phyloP scores from a whole-genome alignment of 2,797 vertebrate genomes.

The Eulemur rubriventer region DNA sequence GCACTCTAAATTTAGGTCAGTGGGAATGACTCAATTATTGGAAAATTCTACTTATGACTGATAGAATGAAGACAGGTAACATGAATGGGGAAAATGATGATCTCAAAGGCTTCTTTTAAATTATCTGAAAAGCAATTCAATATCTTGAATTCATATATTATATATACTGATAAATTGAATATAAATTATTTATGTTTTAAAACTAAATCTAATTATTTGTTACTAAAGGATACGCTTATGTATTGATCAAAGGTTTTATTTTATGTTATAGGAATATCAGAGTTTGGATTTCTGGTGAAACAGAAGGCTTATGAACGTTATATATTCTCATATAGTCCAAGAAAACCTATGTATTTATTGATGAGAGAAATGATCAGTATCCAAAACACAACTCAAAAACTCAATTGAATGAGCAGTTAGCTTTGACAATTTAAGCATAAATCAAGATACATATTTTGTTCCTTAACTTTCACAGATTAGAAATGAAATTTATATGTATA shows the following conservation, averaged over 20 bases:
- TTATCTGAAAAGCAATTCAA: background rate
- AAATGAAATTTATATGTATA: slow-evolving; percentile 13
- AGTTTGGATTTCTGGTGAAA: background rate
- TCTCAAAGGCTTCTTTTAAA: background rate
- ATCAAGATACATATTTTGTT: background rate
- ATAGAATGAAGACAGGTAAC: background rate
- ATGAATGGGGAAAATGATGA: background rate
- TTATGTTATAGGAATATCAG: background rate
- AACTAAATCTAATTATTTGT: background rate
- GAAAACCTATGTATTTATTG: background rate
- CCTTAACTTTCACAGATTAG: background rate
- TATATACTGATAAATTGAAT: background rate
- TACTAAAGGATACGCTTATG: background rate
- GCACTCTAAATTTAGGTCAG: slow-evolving; percentile 55
- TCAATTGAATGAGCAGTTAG: background rate
- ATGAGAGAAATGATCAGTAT: background rate
- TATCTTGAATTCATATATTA: background rate
- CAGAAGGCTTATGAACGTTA: background rate
- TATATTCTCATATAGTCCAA: background rate
- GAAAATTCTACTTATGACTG: slow-evolving; percentile 47
- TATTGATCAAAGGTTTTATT: background rate
- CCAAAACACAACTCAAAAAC: background rate
- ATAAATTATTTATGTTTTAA: slow-evolving; percentile 10
- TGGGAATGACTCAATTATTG: slow-evolving; percentile 55
- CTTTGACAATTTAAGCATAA: slow-evolving; percentile 3